These are phyloP conservation scores for Platyscapa corneri DNA, from an alignment of 1,140 invertebrate species.

Conservation along the genomic window DNA sequence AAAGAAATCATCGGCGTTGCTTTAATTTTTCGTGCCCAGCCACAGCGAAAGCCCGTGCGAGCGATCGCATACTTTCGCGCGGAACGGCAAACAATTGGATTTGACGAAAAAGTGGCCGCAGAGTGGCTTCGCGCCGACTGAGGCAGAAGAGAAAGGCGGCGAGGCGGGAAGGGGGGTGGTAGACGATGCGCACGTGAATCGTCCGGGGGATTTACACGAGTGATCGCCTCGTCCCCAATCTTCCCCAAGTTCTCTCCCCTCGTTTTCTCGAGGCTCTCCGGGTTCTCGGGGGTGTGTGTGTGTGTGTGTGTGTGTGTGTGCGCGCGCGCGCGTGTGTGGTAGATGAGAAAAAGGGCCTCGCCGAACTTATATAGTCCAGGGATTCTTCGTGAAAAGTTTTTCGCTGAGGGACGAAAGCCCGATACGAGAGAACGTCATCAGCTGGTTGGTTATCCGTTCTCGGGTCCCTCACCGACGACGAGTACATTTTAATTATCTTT, in stretches of 20 bases:
- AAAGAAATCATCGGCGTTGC: neutral
- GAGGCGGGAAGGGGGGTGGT: neutral
- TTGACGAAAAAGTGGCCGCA: neutral
- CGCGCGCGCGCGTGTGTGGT: too few relatives aligned
- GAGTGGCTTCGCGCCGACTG: neutral
- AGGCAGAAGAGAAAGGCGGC: neutral
- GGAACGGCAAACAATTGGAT: neutral
- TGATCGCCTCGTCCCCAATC: neutral
- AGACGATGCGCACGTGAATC: neutral
- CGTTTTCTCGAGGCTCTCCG: too few relatives aligned
- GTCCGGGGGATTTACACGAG: neutral
- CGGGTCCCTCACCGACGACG: neutral
- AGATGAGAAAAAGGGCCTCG: neutral
- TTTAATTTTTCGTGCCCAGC: neutral
- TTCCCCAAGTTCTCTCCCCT: neutral
- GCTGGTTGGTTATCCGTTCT: neutral
- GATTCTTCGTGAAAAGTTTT: neutral
- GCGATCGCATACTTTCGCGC: neutral
- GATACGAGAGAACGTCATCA: neutral
- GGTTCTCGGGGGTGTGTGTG: too few relatives aligned
- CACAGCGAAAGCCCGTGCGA: too few relatives aligned
- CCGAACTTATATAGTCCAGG: neutral
- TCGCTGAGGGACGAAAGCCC: neutral
- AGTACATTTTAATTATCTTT: neutral
- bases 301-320: too few relatives aligned